Evolutionary conservation across 2,113 vertebrate species (phyloP).

Genomic region (Gobiocypris rarus): DNA sequence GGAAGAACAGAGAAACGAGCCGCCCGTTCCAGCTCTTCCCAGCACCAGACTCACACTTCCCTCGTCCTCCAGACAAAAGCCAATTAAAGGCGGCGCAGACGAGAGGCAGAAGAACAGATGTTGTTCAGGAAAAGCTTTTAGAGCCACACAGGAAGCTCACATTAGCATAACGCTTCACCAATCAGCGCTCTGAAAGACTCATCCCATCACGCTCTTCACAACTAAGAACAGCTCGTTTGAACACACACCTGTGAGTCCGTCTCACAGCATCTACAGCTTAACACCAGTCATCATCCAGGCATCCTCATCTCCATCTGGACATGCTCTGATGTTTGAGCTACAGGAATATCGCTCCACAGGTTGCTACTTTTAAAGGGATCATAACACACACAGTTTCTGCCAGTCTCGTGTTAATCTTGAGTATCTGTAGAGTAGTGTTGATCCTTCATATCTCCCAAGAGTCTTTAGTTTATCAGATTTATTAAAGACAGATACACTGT

Average conservation of each 20-base stretch:
- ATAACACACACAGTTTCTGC: too few species aligned
- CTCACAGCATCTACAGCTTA: too few species aligned
- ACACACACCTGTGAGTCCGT: not conserved
- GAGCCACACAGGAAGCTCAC: conserved; percentile 9
- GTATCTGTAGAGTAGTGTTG: too few species aligned
- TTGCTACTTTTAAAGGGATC: too few species aligned
- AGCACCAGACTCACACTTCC: conserved; percentile 48
- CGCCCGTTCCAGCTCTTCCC: conserved; percentile 27
- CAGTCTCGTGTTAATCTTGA: too few species aligned
- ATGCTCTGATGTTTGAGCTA: too few species aligned
- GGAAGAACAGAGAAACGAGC: conserved; percentile 62
- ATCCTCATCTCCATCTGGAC: too few species aligned
- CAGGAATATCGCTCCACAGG: too few species aligned
- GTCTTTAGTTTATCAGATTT: too few species aligned
- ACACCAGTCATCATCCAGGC: too few species aligned
- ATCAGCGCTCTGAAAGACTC: conserved; percentile 8
- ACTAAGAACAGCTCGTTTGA: not conserved
- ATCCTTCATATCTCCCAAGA: too few species aligned
- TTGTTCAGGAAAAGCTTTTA: conserved; percentile 46
- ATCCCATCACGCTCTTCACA: not conserved
- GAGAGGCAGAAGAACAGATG: conserved; percentile 43
- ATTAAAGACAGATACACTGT: too few species aligned
- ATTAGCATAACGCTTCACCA: conserved; percentile 59
- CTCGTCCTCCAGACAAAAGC: conserved; percentile 61
- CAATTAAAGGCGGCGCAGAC: conserved; percentile 55